A percentile compares a stretch with the other conserved stretches of the same genome.
These are phyloP conservation scores for Acanthurus leucopareius DNA, from an alignment of 2,797 vertebrate genomes.

Conservation along the genomic window DNA sequence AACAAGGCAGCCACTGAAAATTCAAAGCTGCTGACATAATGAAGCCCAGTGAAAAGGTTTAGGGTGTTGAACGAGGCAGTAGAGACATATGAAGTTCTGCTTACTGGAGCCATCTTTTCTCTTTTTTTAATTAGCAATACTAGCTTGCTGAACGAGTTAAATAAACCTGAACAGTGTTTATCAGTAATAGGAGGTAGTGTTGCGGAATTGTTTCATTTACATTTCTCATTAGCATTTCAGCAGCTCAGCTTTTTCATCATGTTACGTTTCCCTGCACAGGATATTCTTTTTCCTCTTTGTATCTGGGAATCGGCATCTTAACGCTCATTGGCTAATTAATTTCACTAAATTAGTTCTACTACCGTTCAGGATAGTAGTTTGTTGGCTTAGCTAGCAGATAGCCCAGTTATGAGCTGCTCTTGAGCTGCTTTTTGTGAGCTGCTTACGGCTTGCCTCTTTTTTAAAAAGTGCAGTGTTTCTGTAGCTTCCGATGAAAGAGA, in stretches of 20 bases:
- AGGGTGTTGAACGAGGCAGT: conserved; percentile 18
- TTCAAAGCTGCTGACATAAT: conserved; percentile 45
- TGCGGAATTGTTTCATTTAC: neutral
- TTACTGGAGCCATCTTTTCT: neutral
- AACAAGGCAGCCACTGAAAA: conserved; percentile 37
- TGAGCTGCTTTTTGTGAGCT: too few relatives aligned
- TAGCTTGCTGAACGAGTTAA: neutral
- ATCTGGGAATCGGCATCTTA: too few relatives aligned
- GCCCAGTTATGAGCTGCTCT: too few relatives aligned
- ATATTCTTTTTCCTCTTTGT: neutral
- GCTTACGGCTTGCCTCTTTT: too few relatives aligned
- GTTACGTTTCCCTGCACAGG: neutral
- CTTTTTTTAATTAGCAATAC: neutral
- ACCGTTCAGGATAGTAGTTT: too few relatives aligned
- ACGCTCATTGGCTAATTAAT: too few relatives aligned
- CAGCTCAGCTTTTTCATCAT: neutral
- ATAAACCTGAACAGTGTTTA: conserved; percentile 2
- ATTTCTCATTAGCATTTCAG: neutral
- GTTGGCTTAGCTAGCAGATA: too few relatives aligned
- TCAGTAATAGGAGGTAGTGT: neutral
- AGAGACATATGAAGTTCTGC: conserved; percentile 17
- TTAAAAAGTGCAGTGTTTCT: too few relatives aligned
- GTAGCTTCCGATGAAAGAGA: too few relatives aligned
- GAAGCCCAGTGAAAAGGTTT: conserved; percentile 3
- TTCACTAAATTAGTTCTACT: too few relatives aligned